A percentile compares a stretch with the other conserved stretches of the same genome.
phyloP scores from a whole-genome alignment of 2,113 vertebrate genomes.

The Vidua macroura region DNA sequence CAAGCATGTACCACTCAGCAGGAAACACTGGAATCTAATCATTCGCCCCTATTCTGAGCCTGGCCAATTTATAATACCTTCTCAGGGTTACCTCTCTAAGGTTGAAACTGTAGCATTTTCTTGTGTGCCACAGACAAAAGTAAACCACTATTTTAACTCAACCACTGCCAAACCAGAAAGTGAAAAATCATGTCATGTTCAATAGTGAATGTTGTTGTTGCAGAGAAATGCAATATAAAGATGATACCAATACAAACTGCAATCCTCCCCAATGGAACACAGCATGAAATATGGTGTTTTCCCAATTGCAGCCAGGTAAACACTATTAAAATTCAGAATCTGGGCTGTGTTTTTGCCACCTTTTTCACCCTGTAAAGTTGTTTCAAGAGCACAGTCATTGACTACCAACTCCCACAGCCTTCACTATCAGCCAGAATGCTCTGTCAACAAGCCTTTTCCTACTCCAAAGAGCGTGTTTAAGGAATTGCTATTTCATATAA shows the following conservation, averaged over 20 bases:
- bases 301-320: not conserved
- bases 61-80: constrained; percentile 68
- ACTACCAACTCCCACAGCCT: not conserved
- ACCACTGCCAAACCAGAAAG: constrained; percentile 2
- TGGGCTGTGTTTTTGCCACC: not conserved
- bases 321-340: not conserved
- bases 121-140: constrained; percentile 7
- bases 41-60: constrained; percentile 59
- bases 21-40: constrained; percentile 75
- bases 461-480: not conserved
- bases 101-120: constrained; percentile 62
- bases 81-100: constrained; percentile 62
- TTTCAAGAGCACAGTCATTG: not conserved
- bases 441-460: constrained; percentile 16
- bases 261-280: not conserved
- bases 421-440: not conserved
- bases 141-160: constrained; percentile 26
- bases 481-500: not conserved
- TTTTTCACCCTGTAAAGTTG: not conserved
- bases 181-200: not conserved
- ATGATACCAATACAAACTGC: not conserved
- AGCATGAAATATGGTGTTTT: not conserved
- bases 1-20: constrained; percentile 72
- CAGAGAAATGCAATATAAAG: not conserved
- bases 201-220: not conserved